Percentiles rank a stretch among this genome's conserved stretches.
These are phyloP conservation scores for Operophtera brumata DNA, from an alignment of 2,888 invertebrate species.

Conservation along the genomic window DNA sequence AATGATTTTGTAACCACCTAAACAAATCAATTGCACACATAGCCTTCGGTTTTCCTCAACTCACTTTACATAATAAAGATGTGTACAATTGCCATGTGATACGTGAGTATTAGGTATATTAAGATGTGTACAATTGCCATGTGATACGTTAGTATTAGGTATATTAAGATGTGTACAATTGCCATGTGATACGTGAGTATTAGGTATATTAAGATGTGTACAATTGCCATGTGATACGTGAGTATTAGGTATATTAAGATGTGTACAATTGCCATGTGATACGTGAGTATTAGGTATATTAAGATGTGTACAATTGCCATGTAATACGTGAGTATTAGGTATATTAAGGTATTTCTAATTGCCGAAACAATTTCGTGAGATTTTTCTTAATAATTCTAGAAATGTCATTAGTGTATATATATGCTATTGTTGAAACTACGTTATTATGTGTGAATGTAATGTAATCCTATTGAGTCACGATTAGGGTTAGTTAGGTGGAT, in stretches of 20 bases:
- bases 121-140: conserved; percentile 10
- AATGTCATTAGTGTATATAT: not conserved
- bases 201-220: conserved; percentile 22
- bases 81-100: not conserved
- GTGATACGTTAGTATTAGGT: conserved; percentile 8
- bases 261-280: conserved; percentile 3
- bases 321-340: conserved; percentile 9
- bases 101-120: conserved; percentile 19
- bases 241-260: conserved; percentile 21
- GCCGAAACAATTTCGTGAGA: conserved; percentile 22
- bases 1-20: too few relatives aligned
- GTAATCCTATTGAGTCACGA: not conserved
- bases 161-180: conserved; percentile 18
- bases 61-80: not conserved
- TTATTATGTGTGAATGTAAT: not conserved
- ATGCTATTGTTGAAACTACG: not conserved
- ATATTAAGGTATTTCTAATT: conserved; percentile 19
- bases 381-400: conserved; percentile 13
- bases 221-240: not conserved
- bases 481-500: not conserved
- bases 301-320: not conserved
- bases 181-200: conserved; percentile 1
- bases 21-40: too few relatives aligned
- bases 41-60: not conserved
- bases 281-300: conserved; percentile 19